Evolutionary conservation across 2,113 vertebrate species (phyloP), one percentile per base, ranked within the genome.

Genomic region (Phyllostomus discolor): DNA sequence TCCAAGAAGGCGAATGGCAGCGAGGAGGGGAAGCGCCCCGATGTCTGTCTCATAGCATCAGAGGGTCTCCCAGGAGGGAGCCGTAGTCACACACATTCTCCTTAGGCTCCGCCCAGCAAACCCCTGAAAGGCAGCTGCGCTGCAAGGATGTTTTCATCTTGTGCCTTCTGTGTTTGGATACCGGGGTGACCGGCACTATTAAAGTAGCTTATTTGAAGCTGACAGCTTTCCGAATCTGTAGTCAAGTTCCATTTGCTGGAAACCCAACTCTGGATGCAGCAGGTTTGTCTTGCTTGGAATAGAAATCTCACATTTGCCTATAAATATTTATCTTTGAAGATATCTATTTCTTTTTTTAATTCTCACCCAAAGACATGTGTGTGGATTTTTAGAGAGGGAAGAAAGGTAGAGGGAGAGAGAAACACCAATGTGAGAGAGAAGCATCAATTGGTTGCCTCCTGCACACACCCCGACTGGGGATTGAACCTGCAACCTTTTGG

Each of bases 271-370:
- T 90, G 48, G 14, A 79, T 19, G 28, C 75, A 92, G 38, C 6
- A 64, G 14, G 2, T 46, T 91, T 88, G 26, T 82, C 62, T 92
- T 86, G 11, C 57, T 94, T 82, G 46, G 10, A 91, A 86, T 78
- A 69, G 41, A 50, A 96, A 86, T 69, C 43, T 4, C n/a, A 15
- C 9, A 81, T 85, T 81, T 85, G 26, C 59, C 26, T 75, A 20
- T 81, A 57, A 59, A 57, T 67, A 57, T 26, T 57, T 64, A 88
- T 43, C 41, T 75, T n/a, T 89, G 43, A 91, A 94, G 35, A 50
- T 31, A 54, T 75, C 16, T 43, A 20, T 59, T 59, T 24, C 54
- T 59, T 62, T 62, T 62, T 62, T 62, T 62, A 62, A 62, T 62
- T 10, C 59, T 62, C 59, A 62, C 59, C 59, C 59, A 62, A 62